Evolutionary conservation across 92 coral and sea anemone species (phyloP), one percentile per base, ranked within the genome.

Genomic region (Muricea muricata): DNA sequence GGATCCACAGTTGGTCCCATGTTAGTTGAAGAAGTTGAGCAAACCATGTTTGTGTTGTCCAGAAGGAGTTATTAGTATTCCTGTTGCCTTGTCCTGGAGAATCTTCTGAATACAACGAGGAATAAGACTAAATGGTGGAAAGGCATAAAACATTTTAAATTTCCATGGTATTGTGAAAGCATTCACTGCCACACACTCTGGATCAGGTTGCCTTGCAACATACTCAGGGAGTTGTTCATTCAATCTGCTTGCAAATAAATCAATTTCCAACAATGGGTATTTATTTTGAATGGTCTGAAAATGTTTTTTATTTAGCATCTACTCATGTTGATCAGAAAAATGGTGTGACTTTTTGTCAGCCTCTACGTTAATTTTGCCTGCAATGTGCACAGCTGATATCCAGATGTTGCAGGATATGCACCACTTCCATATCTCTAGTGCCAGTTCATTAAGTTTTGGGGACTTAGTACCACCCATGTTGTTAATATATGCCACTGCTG

Each of bases 301-400:
- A 28, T 10, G 33, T 39, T 63, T 60, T 32, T 78, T 74, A 66
- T 83, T 76, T 29, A 91, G 69, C 50, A 30, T 80, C 93, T 91
- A 87, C 81, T 88, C 92, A 69, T 85, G 75, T 12, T 80, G 88
- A 74, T 91, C 93, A 32, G 83, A 81, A 31, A 91, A 80, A 8
- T 26, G 31, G 20, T 91, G 77, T 24, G 94, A 88, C 82, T 70
- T 80, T 34, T 74, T 83, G 55, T 87, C 93, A 26, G 91, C 93
- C 54, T 70, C 82, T 29, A 65, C 70, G 48, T 79, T 85, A 26
- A 69, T 26, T 18, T 26, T 72, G 18, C 90, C 92, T 6, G 92
- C 85, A 17, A 88, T 88, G 42, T 91, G 90, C 32, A 75, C 87
- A 25, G 94, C 92, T 2, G 90, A 91, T 17, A 91, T 39, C 94